Conservation (phyloP, 2,113 vertebrate genomes). For the Octodon degus region DNA sequence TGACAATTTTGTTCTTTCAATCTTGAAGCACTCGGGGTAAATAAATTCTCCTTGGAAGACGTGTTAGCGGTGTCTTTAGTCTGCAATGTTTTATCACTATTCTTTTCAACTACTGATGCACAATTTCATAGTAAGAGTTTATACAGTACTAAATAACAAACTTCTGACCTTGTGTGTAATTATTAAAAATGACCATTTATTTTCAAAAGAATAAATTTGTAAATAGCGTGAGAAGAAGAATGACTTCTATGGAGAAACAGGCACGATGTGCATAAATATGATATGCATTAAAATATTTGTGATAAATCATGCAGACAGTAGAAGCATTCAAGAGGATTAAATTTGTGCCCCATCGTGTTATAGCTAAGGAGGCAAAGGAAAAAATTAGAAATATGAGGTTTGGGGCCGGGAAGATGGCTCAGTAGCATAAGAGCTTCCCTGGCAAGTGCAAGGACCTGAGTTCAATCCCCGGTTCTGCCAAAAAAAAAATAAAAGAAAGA, state of each 20-base stretch:
- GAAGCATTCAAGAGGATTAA: conserved; percentile 14
- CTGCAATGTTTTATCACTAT: background rate
- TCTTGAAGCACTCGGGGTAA: background rate
- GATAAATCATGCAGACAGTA: background rate
- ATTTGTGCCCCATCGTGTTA: background rate
- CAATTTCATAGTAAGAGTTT: background rate
- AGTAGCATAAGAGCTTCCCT: too few relatives aligned
- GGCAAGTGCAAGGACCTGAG: too few relatives aligned
- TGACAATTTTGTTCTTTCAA: conserved; percentile 8
- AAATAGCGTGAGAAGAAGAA: background rate
- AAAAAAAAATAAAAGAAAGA: conserved; percentile 40
- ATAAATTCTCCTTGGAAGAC: conserved; percentile 17
- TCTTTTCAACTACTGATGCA: background rate
- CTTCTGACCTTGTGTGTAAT: background rate
- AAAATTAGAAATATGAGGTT: background rate
- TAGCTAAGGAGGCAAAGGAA: conserved; percentile 39
- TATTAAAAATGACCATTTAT: conserved; percentile 3
- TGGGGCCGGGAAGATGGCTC: too few relatives aligned
- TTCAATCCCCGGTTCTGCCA: too few relatives aligned
- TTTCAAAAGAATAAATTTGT: background rate
- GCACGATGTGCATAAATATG: background rate
- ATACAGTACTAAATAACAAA: background rate
- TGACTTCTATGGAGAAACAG: background rate
- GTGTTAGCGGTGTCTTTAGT: background rate
- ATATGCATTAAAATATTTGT: background rate